Percentiles rank a stretch among this genome's conserved stretches.
Evolutionary conservation across 2,113 vertebrate genomes (phyloP).

Genomic region (Corydoras maculifer): DNA sequence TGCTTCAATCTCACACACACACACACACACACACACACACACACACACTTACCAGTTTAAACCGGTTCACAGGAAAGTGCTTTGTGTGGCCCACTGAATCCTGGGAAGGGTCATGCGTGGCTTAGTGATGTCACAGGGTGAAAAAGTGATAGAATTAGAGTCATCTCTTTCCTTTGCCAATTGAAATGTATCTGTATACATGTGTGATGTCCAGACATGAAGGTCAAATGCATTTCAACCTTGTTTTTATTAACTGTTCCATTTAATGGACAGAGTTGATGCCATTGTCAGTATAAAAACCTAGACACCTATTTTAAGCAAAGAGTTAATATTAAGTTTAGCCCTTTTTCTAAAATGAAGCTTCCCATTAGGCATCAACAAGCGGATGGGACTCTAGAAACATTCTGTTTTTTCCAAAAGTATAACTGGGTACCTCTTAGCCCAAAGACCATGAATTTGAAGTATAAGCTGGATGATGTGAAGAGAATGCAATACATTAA

Average conservation of each 20-base stretch:
- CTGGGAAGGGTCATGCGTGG: conserved; percentile 95
- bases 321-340: conserved; percentile 54
- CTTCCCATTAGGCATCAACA: conserved; percentile 51
- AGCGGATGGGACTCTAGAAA: conserved; percentile 36
- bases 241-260: not conserved
- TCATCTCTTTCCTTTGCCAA: conserved; percentile 66
- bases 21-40: conserved; percentile 36
- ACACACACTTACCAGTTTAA: conserved; percentile 73
- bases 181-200: conserved; percentile 37
- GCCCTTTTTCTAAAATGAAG: conserved; percentile 11
- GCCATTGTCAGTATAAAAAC: too few relatives aligned
- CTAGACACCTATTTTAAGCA: conserved; percentile 2
- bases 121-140: conserved; percentile 81
- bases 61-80: conserved; percentile 90
- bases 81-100: conserved; percentile 88
- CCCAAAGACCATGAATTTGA: not conserved
- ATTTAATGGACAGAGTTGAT: not conserved
- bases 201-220: conserved; percentile 4
- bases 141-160: conserved; percentile 64
- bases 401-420: conserved; percentile 20
- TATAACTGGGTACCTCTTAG: conserved; percentile 2
- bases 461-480: too few relatives aligned
- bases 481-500: too few relatives aligned
- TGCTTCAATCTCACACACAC: conserved; percentile 59
- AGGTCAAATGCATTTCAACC: not conserved